Conservation (phyloP, 2,888 invertebrate species). For the Tetrapedia diversipes region DNA sequence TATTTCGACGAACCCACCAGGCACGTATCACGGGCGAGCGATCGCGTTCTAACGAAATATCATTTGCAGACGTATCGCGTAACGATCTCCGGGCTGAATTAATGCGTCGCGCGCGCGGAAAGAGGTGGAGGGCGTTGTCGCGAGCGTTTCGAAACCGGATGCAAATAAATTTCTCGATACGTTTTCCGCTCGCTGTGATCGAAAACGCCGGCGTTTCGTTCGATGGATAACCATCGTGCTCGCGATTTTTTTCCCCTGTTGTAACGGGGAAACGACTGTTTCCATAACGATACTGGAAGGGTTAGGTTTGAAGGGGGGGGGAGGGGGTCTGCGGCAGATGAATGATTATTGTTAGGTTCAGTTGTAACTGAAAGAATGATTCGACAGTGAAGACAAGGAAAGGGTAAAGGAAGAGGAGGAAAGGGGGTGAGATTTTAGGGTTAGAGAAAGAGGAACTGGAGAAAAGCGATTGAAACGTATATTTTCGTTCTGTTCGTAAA, state of each 20-base stretch:
- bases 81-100: conserved; percentile 35
- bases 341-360: neutral
- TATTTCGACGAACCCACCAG: conserved; percentile 40
- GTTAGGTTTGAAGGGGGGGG: too few relatives aligned
- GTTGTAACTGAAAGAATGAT: neutral
- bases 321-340: neutral
- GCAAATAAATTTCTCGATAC: conserved; percentile 37
- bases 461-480: neutral
- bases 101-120: conserved; percentile 16
- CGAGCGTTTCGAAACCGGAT: conserved; percentile 15
- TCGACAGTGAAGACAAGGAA: neutral
- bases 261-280: neutral
- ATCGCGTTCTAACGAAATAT: conserved; percentile 30
- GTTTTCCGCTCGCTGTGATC: conserved; percentile 17
- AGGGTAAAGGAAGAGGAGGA: neutral
- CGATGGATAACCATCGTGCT: conserved; percentile 11
- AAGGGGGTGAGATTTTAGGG: too few relatives aligned
- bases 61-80: conserved; percentile 34
- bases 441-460: neutral
- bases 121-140: too few relatives aligned
- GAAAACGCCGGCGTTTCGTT: conserved; percentile 20
- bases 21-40: conserved; percentile 16
- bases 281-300: neutral
- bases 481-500: too few relatives aligned
- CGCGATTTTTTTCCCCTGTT: neutral